Percentiles rank a stretch among this genome's conserved stretches.
Evolutionary conservation across 2,113 vertebrate genomes (phyloP).

Genomic region (Calyptomena viridis): DNA sequence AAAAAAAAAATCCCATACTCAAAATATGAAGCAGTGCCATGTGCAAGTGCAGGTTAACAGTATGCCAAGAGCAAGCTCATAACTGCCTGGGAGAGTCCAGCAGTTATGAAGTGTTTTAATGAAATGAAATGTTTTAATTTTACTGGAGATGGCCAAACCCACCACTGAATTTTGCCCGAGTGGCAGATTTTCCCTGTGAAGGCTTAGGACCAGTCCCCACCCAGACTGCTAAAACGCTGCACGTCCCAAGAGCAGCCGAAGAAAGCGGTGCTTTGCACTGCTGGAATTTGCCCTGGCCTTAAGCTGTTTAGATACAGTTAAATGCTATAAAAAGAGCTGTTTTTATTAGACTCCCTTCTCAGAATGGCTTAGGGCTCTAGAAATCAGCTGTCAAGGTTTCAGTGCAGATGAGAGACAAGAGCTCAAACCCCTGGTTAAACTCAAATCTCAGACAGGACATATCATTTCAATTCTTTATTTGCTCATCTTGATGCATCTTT

Average conservation of each 20-base stretch:
- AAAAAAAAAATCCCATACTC: neutral
- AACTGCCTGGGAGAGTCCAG: neutral
- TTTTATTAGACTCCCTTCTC: neutral
- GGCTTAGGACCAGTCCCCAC: neutral
- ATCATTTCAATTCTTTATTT: neutral
- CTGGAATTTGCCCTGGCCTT: neutral
- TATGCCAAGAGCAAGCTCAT: neutral
- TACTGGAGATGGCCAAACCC: neutral
- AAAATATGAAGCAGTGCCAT: neutral
- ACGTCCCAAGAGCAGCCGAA: neutral
- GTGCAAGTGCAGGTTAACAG: neutral
- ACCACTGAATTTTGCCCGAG: neutral
- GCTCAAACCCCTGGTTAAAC: slow-evolving; percentile 28
- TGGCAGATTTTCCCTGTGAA: neutral
- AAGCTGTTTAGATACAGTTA: slow-evolving; percentile 1
- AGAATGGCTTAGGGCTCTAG: slow-evolving; percentile 20
- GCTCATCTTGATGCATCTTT: neutral
- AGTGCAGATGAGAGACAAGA: slow-evolving; percentile 15
- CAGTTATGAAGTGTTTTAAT: neutral
- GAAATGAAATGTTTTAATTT: neutral
- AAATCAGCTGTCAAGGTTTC: slow-evolving; percentile 32
- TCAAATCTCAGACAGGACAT: neutral
- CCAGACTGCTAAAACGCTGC: neutral
- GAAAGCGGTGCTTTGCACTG: neutral
- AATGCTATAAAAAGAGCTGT: slow-evolving; percentile 9